Evolutionary conservation across 2,888 invertebrate genomes (phyloP), one percentile per base, ranked within the genome.

Genomic region (Octonoba sinensis): DNA sequence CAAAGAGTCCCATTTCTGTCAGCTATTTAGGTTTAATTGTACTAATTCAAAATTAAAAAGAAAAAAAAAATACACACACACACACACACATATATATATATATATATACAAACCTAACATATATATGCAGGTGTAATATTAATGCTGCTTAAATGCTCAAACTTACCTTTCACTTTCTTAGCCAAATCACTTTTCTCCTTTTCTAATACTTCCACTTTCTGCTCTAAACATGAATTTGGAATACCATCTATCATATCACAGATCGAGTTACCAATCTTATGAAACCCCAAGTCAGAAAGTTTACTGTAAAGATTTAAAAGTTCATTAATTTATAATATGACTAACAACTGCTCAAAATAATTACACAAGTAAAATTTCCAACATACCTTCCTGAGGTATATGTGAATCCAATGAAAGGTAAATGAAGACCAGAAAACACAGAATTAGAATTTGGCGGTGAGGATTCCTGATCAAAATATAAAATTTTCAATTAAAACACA

Each of bases 391-490:
- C 95, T 99, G 79, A 97, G 0, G 96, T 97, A 89, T 96, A 99
- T 47, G 98, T 97, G 90, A 99, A 99, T 66, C 99, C 99, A 85
- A 99, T 93, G 90, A 99, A 99, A 1, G 99, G 99, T 82, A 99
- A 91, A 91, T 99, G 99, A 78, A 97, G 92, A 4, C 79, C 83
- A 18, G 83, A 83, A 59, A 83, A 83, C 13, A 83, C 75, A 62
- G 66, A 49, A 64, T 83, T 83, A 16, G 79, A 46, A 49, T 66
- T 79, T 0, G 98, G 97, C 0, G 99, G 97, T 47, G 96, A 93
- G 0, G 97, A 96, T 88, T 98, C 97, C 89, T 90, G 86, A 24
- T 87, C 86, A 72, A 75, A 13, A 36, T 8, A 18, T 8, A 36
- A 36, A 36, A 36, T 1, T 36, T 36, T 2, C 36, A 36, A 20